Base-by-base conservation (phyloP, 2,797 vertebrate genomes). In the Acanthornis magna region DNA sequence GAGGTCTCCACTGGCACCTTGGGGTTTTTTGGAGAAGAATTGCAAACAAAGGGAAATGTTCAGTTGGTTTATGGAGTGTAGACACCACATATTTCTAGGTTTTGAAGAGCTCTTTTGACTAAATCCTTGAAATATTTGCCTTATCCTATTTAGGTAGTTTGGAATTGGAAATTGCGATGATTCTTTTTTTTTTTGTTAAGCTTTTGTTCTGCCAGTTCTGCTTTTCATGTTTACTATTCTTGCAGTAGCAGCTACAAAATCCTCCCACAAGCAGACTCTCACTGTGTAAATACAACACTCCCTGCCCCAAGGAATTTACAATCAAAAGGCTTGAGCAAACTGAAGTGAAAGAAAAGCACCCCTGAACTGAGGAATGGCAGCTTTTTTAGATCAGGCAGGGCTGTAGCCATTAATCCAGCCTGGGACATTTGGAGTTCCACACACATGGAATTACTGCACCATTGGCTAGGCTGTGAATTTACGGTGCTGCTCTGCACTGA, bases 121-220 rank as follows among this genome's bases (percentile, higher is more conserved):
- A 63, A 91, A 55, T 73, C n/a, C 75, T 88, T 0, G 0, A 89
- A 95, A 74, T 57, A 83, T 29, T 70, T 89, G 40, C 57, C 65
- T 60, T 83, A 53, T 16, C 16, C 73, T 51, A 9, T 73, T 85
- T 80, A 50, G 26, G 26, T 92, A 47, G 43, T 23, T 88, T 76
- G 34, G 48, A 89, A 83, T 63, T 85, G 68, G 55, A 89, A 71
- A 76, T 55, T 48, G 48, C 65, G 7, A 36, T 51, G 50, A 54
- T 68, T 76, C 87, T 89, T 73, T 22, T 68, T 53, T 3, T 9
- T 76, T 91, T 89, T 70, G 50, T 85, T 63, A 73, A 63, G 36
- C 54, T 91, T 88, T 93, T 94, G 29, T 71, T 38, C 81, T 93
- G 57, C 79, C 68, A 89, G 29, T 80, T 89, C 75, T 89, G 23